phyloP scores from a whole-genome alignment of 2,113 vertebrate species.

The Rallus limicola region DNA sequence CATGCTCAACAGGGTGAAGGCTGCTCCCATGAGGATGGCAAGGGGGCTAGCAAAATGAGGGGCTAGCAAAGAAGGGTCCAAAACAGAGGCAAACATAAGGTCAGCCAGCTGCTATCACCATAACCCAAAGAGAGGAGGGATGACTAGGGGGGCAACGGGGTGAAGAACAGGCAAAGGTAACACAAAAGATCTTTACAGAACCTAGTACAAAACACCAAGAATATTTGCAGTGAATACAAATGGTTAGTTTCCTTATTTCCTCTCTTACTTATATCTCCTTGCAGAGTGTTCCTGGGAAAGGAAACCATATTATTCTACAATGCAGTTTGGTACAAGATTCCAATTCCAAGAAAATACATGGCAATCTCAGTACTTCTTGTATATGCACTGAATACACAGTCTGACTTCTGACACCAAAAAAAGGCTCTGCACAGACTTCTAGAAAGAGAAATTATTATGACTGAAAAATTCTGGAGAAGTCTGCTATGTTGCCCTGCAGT shows the following conservation, averaged over 20 bases:
- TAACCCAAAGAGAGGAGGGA: background rate
- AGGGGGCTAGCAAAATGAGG: too few species aligned
- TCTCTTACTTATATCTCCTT: background rate
- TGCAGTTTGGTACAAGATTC: background rate
- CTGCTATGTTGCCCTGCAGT: background rate
- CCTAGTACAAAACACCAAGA: background rate
- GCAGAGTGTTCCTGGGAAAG: background rate
- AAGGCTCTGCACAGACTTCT: background rate
- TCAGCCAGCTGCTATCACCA: background rate
- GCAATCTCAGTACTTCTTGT: background rate
- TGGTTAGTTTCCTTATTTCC: background rate
- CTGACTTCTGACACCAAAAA: background rate
- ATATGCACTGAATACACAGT: rapidly evolving
- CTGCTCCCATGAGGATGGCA: background rate
- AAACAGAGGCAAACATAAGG: background rate
- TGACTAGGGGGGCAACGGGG: rapidly evolving
- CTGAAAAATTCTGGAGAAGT: background rate
- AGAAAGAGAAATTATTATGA: background rate
- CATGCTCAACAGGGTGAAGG: background rate
- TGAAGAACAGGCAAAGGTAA: background rate
- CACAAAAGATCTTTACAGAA: background rate
- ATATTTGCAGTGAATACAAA: background rate
- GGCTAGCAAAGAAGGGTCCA: background rate
- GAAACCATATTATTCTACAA: background rate
- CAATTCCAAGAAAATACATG: background rate